Base-by-base conservation (phyloP, 1,140 invertebrate genomes). In the Apis dorsata region DNA sequence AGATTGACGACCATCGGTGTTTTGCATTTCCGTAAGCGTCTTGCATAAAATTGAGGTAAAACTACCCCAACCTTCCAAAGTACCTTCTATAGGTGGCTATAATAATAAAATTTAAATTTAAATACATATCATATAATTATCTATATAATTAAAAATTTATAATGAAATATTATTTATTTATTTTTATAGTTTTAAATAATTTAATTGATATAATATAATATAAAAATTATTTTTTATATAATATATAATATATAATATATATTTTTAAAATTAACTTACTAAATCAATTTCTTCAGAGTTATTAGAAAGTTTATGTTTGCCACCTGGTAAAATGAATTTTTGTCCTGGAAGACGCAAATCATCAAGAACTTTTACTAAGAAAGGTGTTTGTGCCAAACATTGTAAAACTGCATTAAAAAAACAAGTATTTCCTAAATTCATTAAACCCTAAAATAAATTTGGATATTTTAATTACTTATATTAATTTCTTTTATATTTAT, bases 401-500 rank as follows among this genome's bases (percentile, higher is more conserved):
- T 99, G 98, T 94, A 99, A 96, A 8, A 99, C 98, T 63, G 98
- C 97, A 95, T 99, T 99, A 90, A 99, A 99, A 94, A 99, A 99
- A 93, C 98, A 99, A 2, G 98, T 99, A 91, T 99, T 99, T 79
- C 98, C 98, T 92, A 99, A 94, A 95, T 99, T 99, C 60, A 93
- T 93, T 72, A 98, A 93, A 19, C 97, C 97, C 94, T 95, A 79
- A 65, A 60, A 86, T 55, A 80, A 74, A 60, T 51, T 17, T 34
- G 62, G 15, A 59, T 55, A 82, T 71, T 65, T 34, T 34, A 44
- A 62, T 34, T 62, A 70, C 19, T 17, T 65, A 63, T 0, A 63
- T 13, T 63, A 63, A 63, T 63, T 63, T 55, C 19, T 74, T 44
- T 34, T 74, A 28, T 44, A 12, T 34, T 53, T 19, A 28, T 57